These are phyloP conservation scores for Heliocidaris tuberculata DNA, from an alignment of 35 echinoderm and acorn worm species.

Conservation along the genomic window DNA sequence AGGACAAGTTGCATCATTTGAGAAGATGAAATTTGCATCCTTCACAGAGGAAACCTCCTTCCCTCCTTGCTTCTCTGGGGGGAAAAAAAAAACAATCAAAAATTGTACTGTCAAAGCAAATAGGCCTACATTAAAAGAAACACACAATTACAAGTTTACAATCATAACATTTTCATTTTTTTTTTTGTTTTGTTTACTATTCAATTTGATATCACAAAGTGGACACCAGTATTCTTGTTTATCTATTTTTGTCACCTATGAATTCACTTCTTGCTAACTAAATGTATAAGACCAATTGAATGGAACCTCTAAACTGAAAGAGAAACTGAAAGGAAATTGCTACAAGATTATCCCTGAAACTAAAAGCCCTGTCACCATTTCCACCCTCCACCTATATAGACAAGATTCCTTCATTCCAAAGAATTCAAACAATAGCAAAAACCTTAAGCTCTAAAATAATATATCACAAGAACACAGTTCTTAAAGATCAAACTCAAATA, in stretches of 20 bases:
- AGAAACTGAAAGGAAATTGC: too few relatives aligned
- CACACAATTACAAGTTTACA: background rate
- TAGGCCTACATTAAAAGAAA: background rate
- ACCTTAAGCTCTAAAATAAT: too few relatives aligned
- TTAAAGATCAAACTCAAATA: too few relatives aligned
- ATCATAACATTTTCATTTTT: background rate
- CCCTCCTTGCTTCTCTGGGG: slow-evolving; percentile 28
- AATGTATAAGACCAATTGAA: too few relatives aligned
- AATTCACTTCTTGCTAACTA: background rate
- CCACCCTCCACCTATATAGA: too few relatives aligned
- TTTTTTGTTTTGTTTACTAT: background rate
- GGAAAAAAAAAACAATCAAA: background rate
- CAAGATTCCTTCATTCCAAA: too few relatives aligned
- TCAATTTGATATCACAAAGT: background rate
- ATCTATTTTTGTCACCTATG: background rate
- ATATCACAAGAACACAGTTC: too few relatives aligned
- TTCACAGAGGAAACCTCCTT: slow-evolving; percentile 1
- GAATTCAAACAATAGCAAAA: too few relatives aligned
- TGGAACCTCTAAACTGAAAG: too few relatives aligned
- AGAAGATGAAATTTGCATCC: slow-evolving; percentile 35
- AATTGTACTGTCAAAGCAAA: background rate
- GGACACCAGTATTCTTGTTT: background rate
- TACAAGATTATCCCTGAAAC: too few relatives aligned
- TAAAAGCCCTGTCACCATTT: too few relatives aligned
- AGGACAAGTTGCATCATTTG: slow-evolving; percentile 8